Evolutionary conservation across 2,797 vertebrate species (phyloP).

Genomic region (Fistularia commersonii): DNA sequence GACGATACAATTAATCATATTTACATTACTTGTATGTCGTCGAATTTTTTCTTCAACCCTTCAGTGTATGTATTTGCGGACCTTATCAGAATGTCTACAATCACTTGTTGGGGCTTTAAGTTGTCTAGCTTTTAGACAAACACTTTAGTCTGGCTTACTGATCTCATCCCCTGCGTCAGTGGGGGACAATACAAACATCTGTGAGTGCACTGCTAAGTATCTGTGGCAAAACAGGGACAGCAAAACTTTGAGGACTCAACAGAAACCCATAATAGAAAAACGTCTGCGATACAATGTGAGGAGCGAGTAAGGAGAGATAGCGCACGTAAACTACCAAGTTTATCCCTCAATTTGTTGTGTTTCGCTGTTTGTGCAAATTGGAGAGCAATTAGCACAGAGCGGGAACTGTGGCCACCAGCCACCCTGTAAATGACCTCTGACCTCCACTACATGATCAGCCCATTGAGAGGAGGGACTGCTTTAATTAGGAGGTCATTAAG

Average conservation of each 20-base stretch:
- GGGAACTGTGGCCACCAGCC: constrained; percentile 67
- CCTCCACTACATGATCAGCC: constrained; percentile 73
- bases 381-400: constrained; percentile 59
- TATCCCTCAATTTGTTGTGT: not conserved
- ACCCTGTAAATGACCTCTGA: constrained; percentile 73
- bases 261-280: not conserved
- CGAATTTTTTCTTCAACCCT: not conserved
- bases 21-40: not conserved
- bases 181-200: constrained; percentile 30
- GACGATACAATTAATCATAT: no score
- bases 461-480: constrained; percentile 71
- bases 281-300: no score
- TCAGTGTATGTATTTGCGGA: constrained; percentile 28
- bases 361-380: constrained; percentile 33
- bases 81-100: constrained; percentile 45
- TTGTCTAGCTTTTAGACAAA: constrained; percentile 56
- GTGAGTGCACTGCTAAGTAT: constrained; percentile 1
- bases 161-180: constrained; percentile 34
- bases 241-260: not conserved
- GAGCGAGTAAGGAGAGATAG: no score
- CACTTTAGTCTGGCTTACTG: constrained; percentile 50
- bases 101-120: constrained; percentile 47
- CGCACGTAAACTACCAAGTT: not conserved
- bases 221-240: not conserved
- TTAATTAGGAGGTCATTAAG: constrained; percentile 77